phyloP scores from a whole-genome alignment of 2,797 vertebrate species.

The Periophthalmus magnuspinnatus region DNA sequence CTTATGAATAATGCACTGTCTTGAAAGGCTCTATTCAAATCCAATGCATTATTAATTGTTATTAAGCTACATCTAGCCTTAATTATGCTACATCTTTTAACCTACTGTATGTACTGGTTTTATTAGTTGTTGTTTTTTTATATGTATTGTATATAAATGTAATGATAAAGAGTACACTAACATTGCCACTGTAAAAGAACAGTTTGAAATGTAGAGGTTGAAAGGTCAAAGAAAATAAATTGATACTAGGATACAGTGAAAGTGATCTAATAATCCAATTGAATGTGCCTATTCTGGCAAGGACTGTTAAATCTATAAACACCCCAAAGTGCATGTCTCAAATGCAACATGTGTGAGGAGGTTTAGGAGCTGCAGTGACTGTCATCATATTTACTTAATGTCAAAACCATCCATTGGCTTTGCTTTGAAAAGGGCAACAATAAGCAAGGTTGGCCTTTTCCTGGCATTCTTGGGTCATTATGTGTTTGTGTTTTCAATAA shows the following conservation, averaged over 20 bases:
- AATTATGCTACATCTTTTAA: no score
- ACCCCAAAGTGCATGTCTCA: not conserved
- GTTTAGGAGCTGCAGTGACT: conserved; percentile 7
- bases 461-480: conserved; percentile 52
- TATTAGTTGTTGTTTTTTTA: no score
- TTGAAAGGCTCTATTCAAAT: no score
- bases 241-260: not conserved
- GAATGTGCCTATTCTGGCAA: not conserved
- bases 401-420: conserved; percentile 38
- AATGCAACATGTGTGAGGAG: conserved; percentile 18
- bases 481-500: conserved; percentile 66
- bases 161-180: not conserved
- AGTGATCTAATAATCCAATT: not conserved
- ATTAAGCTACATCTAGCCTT: no score
- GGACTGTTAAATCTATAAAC: not conserved
- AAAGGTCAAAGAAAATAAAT: not conserved
- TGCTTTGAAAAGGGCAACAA: conserved; percentile 53
- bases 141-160: no score
- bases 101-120: not conserved
- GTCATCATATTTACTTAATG: conserved; percentile 39
- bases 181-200: not conserved
- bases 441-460: conserved; percentile 55
- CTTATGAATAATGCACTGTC: no score
- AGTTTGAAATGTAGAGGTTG: not conserved
- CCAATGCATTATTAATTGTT: no score